Evolutionary conservation across 1,140 invertebrate genomes (phyloP).

Genomic region (Drosophila burlai): DNA sequence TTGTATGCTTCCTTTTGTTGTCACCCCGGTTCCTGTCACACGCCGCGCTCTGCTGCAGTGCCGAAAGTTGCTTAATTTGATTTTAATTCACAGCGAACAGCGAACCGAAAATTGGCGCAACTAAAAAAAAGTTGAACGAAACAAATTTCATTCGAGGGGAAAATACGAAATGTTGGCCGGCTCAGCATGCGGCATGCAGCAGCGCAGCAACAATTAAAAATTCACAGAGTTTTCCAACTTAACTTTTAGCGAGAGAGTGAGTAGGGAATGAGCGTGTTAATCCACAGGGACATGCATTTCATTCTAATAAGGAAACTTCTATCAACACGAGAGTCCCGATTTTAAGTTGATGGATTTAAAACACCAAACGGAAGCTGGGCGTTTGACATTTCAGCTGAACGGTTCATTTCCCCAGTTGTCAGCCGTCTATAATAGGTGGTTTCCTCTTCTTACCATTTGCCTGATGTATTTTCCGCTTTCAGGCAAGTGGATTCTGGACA

Average conservation of each 20-base stretch:
- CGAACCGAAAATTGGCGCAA: conserved; percentile 30
- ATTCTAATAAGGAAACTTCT: conserved; percentile 18
- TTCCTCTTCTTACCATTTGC: conserved; percentile 44
- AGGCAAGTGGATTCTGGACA: conserved; percentile 34
- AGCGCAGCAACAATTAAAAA: conserved; percentile 36
- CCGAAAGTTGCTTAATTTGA: conserved; percentile 70
- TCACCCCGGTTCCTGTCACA: conserved; percentile 18
- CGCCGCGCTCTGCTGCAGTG: conserved; percentile 17
- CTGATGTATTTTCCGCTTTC: conserved; percentile 60
- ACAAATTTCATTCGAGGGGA: conserved; percentile 17
- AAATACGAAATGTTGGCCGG: conserved; percentile 45
- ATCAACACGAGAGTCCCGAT: conserved; percentile 4
- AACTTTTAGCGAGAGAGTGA: conserved; percentile 12
- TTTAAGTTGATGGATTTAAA: conserved; percentile 26
- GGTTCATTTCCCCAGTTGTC: conserved; percentile 80
- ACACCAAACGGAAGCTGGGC: conserved; percentile 14
- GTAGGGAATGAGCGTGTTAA: not conserved
- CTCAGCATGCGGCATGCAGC: conserved; percentile 32
- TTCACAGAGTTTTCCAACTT: conserved; percentile 30
- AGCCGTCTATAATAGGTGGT: conserved; percentile 76
- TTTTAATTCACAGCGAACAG: conserved; percentile 59
- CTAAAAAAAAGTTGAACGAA: conserved; percentile 35
- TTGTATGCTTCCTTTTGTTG: conserved; percentile 24
- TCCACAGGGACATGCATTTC: conserved; percentile 7
- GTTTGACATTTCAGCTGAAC: conserved; percentile 75